Base-by-base conservation (phyloP, 2,113 vertebrate genomes). In the Perognathus longimembris region DNA sequence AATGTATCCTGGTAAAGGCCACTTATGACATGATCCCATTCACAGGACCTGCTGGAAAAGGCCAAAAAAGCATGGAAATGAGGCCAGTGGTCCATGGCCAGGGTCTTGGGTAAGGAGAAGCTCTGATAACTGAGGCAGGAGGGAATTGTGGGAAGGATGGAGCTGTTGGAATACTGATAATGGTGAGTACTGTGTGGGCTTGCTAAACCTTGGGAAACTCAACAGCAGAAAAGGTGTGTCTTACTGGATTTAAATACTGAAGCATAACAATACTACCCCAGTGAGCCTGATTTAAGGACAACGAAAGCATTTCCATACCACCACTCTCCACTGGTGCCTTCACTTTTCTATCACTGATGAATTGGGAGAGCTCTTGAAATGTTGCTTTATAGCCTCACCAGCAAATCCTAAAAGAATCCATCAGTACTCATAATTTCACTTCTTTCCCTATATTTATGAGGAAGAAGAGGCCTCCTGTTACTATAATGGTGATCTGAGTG, bases 181-280 rank as follows among this genome's bases (percentile, higher is more conserved):
- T 61, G 14, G 32, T 4, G 3, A 34, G 1, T 32, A 30, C 26
- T 3, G 0, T 28, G 4, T 45, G 6, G 4, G 10, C 76, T 71
- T 66, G 11, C 79, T n/a, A 74, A 36, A 50, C 63, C 4, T 30
- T 14, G 15, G 21, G 28, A 28, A 64, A 61, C 28, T 57, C 67
- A 10, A 22, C 3, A 26, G 6, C 40, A 61, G 66, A 82, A 57
- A 61, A 10, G 5, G 14, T 24, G 45, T 40, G 7, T 66, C 36
- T 81, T 66, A 36, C 32, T 45, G 40, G 40, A 32, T 36, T 30
- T 76, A 66, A 40, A 54, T 21, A 66, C 28, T 40, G 78, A n/a
- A n/a, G n/a, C n/a, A n/a, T n/a, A n/a, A n/a, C n/a, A n/a, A n/a
- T n/a, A n/a, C n/a, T n/a, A n/a, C n/a, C n/a, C 82, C 36, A 24